These are phyloP conservation scores for Tanypteryx hageni DNA, from an alignment of 2,888 invertebrate species.

Conservation along the genomic window DNA sequence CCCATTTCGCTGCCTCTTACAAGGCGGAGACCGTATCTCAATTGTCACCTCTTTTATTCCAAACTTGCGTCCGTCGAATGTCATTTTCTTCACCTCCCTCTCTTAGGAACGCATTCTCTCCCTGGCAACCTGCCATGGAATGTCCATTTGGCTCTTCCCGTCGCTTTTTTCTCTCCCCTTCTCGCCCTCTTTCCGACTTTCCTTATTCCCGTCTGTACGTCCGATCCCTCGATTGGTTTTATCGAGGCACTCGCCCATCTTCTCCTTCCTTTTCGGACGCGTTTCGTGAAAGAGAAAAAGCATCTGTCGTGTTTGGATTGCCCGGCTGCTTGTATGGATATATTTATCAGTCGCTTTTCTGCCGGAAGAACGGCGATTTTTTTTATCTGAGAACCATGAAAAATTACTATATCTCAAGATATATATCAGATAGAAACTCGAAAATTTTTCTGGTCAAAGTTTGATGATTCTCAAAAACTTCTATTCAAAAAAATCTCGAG, in stretches of 20 bases:
- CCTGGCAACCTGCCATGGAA: background rate
- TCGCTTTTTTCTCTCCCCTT: background rate
- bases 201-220: background rate
- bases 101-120: background rate
- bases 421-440: no score
- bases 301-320: background rate
- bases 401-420: no score
- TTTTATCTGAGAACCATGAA: no score
- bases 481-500: no score
- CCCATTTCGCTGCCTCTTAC: background rate
- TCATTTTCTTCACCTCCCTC: background rate
- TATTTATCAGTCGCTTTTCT: no score
- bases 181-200: background rate
- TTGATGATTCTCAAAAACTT: no score
- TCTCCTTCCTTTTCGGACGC: background rate
- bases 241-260: background rate
- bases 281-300: background rate
- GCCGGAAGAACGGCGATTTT: no score
- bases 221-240: background rate
- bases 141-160: background rate
- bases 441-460: no score
- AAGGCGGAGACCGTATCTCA: background rate
- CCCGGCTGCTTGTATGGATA: no score
- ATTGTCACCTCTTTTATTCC: background rate
- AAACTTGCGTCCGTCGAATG: background rate